Conservation (phyloP, 2,797 vertebrate genomes). For the Siniperca obscura region DNA sequence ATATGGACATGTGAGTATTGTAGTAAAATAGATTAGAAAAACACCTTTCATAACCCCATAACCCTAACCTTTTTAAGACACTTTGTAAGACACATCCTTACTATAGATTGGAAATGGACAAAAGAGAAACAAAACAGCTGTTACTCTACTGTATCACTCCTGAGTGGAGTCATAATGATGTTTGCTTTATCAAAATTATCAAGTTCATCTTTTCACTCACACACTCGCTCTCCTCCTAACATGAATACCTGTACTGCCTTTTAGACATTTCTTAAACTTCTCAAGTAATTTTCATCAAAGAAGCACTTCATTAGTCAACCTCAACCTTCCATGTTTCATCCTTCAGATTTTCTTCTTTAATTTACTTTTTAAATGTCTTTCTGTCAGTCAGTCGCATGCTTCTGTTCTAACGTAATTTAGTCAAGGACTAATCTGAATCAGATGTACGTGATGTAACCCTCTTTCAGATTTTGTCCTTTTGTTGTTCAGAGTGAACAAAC, state of each 20-base stretch:
- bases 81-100: too few species aligned
- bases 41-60: too few species aligned
- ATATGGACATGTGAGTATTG: too few species aligned
- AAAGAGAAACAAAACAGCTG: background rate
- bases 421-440: slow-evolving; percentile 70
- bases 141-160: background rate
- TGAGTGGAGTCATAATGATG: too few species aligned
- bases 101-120: background rate
- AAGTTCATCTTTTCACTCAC: slow-evolving; percentile 15
- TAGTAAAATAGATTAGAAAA: too few species aligned
- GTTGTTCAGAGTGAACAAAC: slow-evolving; percentile 64
- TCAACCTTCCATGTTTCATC: background rate
- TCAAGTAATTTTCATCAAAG: slow-evolving; percentile 35
- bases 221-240: background rate
- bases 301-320: slow-evolving; percentile 11
- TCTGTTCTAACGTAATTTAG: slow-evolving; percentile 29
- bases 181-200: background rate
- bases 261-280: slow-evolving; percentile 12
- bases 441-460: slow-evolving; percentile 60
- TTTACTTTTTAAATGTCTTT: slow-evolving; percentile 9
- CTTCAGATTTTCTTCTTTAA: background rate
- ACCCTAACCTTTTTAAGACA: too few species aligned
- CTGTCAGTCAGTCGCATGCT: slow-evolving; percentile 17
- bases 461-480: slow-evolving; percentile 61
- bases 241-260: slow-evolving; percentile 1